Conservation (phyloP, 2,797 vertebrate genomes). For the Cyprinodon diabolis region DNA sequence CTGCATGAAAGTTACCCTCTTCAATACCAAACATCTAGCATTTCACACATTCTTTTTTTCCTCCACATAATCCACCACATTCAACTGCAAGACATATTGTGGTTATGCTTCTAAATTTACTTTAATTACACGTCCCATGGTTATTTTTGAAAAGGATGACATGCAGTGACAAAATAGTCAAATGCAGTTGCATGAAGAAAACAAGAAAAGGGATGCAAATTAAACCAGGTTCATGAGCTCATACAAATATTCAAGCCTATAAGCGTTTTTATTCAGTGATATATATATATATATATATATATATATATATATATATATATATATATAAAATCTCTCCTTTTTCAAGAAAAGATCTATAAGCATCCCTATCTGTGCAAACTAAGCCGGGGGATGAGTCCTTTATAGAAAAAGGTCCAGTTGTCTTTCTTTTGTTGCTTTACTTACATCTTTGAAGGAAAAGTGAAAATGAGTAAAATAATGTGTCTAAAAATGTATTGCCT, state of each 20-base stretch:
- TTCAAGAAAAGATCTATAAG: slow-evolving; percentile 28
- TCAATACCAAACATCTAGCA: neutral
- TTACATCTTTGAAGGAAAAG: slow-evolving; percentile 37
- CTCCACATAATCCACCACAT: slow-evolving; percentile 5
- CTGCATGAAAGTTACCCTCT: neutral
- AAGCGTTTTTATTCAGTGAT: slow-evolving; percentile 48
- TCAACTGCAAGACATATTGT: neutral
- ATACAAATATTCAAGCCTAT: slow-evolving; percentile 52
- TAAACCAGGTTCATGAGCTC: slow-evolving; percentile 56
- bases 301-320: too few species aligned
- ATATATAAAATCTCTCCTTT: slow-evolving; percentile 41
- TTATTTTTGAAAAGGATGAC: slow-evolving; percentile 19
- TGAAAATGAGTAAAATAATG: slow-evolving; percentile 34
- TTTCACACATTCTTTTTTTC: slow-evolving; percentile 5
- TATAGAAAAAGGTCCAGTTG: slow-evolving; percentile 22
- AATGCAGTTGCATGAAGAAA: slow-evolving; percentile 32
- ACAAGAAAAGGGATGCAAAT: slow-evolving; percentile 52
- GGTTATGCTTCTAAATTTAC: slow-evolving; percentile 16
- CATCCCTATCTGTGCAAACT: slow-evolving; percentile 43
- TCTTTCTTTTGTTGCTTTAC: slow-evolving; percentile 23
- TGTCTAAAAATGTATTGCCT: slow-evolving; percentile 27
- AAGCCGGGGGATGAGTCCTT: slow-evolving; percentile 31
- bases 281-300: slow-evolving; percentile 7
- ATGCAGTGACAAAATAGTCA: slow-evolving; percentile 37
- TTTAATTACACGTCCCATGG: slow-evolving; percentile 20